Percentiles rank a stretch among this genome's conserved stretches.
Evolutionary conservation across 1,140 invertebrate species (phyloP).

Genomic region (Choristoneura fumiferana): DNA sequence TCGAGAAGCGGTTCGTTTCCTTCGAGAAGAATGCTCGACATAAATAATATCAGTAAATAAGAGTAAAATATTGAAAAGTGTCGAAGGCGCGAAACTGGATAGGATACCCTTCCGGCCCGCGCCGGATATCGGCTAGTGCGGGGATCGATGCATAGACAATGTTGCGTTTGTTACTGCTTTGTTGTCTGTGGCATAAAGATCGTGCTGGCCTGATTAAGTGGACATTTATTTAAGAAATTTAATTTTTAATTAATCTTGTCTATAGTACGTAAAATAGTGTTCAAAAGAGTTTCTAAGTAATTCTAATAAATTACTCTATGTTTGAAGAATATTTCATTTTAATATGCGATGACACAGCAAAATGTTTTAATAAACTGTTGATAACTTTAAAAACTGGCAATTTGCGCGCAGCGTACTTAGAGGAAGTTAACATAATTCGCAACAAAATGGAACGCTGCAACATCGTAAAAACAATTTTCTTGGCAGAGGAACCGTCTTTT

Average conservation of each 20-base stretch:
- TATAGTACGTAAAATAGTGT: too few relatives aligned
- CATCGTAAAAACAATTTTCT: slow-evolving; percentile 22
- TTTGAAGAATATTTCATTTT: too few relatives aligned
- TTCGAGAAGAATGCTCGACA: neutral
- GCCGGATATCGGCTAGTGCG: slow-evolving; percentile 3
- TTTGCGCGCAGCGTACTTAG: neutral
- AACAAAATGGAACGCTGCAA: slow-evolving; percentile 4
- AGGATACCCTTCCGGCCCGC: slow-evolving; percentile 11
- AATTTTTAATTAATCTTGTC: too few relatives aligned
- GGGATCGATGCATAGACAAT: slow-evolving; percentile 3
- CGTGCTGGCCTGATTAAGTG: too few relatives aligned
- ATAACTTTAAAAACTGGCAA: neutral
- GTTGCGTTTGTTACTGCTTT: neutral
- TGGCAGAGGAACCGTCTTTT: slow-evolving; percentile 1
- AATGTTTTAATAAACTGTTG: too few relatives aligned
- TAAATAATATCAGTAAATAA: slow-evolving; percentile 18
- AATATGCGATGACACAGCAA: too few relatives aligned
- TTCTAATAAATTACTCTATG: too few relatives aligned
- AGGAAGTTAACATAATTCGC: neutral
- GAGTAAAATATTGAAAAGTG: slow-evolving; percentile 17
- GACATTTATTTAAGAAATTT: too few relatives aligned
- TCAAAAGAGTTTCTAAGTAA: too few relatives aligned
- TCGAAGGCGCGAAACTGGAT: neutral
- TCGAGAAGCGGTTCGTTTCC: neutral
- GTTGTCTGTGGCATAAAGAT: too few relatives aligned